Evolutionary conservation across 2,797 vertebrate genomes (phyloP), one percentile per base, ranked within the genome.

Genomic region (Triplophysa bombifrons): DNA sequence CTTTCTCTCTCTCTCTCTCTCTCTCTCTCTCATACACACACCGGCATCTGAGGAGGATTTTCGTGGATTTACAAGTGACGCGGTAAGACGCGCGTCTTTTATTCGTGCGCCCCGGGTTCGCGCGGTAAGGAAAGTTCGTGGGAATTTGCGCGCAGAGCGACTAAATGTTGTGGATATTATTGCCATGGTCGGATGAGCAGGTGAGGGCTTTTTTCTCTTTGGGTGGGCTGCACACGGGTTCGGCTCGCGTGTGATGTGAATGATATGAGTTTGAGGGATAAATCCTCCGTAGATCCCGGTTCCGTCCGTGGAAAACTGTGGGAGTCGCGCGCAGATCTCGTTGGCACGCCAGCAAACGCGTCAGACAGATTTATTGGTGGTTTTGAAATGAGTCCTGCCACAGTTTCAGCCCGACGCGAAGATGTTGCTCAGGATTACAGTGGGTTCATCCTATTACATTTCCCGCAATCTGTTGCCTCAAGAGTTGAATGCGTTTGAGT

Each of bases 401-500:
- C 72, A 72, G 67, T 64, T 71, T 63, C 4, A 73, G 69, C 19
- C 41, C 66, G 80, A 65, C 65, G 48, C 56, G 71, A 68, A 16
- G 64, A 74, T 41, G 74, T 70, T 69, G 72, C 66, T 60, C 17
- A 16, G 78, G 87, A 84, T 87, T 88, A 87, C 69, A 41, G 41
- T 51, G 68, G 51, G 65, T 61, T 85, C 75, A 87, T 87, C 86
- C 84, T 82, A 84, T 87, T 87, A 88, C 71, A 82, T 83, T 76
- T 75, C 70, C 78, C 80, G 76, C 85, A 84, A 87, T 86, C 86
- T 88, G 87, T 88, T 89, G 87, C 85, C 86, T 81, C 61, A 17
- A 44, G 58, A 72, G 10, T 80, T 76, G 70, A 71, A 64, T 78
- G 63, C 10, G 60, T 70, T 44, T 77, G 61, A 72, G 65, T 50